Conservation (phyloP, 1,140 invertebrate species). For the Drosophila nigrodunni region DNA sequence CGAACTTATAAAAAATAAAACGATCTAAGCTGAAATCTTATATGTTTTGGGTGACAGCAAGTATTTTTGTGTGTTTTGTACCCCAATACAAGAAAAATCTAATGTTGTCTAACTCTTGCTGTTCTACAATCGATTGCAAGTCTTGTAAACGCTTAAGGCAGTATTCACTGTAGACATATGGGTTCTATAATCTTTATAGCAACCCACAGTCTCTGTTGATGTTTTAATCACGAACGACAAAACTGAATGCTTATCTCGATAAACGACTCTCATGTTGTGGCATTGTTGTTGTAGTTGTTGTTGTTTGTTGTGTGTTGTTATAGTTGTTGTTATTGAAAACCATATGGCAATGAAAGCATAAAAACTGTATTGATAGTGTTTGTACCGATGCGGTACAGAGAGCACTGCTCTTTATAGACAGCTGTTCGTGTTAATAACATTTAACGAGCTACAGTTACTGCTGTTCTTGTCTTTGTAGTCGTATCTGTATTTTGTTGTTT, state of each 20-base stretch:
- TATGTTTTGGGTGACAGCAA: no score
- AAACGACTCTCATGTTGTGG: conserved; percentile 35
- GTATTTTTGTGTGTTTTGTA: no score
- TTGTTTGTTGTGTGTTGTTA: conserved; percentile 25
- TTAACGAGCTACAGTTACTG: conserved; percentile 31
- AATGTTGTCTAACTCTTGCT: no score
- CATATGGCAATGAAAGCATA: conserved; percentile 54
- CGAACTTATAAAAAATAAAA: not conserved
- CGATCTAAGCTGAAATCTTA: no score
- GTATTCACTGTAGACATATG: conserved; percentile 18
- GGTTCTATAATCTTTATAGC: conserved; percentile 32
- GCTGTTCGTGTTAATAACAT: conserved; percentile 49
- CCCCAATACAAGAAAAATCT: no score
- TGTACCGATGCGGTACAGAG: conserved; percentile 30
- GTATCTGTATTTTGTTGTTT: not conserved
- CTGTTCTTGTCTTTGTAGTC: not conserved
- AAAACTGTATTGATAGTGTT: conserved; percentile 51
- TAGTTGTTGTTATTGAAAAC: conserved; percentile 48
- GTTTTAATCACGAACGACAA: conserved; percentile 61
- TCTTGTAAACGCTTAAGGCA: not conserved
- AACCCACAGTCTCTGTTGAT: conserved; percentile 54
- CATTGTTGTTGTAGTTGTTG: conserved; percentile 32
- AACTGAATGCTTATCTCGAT: conserved; percentile 59
- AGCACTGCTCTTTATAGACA: conserved; percentile 37
- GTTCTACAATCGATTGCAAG: no score